phyloP scores from a whole-genome alignment of 2,113 vertebrate genomes.

The Pungitius pungitius region DNA sequence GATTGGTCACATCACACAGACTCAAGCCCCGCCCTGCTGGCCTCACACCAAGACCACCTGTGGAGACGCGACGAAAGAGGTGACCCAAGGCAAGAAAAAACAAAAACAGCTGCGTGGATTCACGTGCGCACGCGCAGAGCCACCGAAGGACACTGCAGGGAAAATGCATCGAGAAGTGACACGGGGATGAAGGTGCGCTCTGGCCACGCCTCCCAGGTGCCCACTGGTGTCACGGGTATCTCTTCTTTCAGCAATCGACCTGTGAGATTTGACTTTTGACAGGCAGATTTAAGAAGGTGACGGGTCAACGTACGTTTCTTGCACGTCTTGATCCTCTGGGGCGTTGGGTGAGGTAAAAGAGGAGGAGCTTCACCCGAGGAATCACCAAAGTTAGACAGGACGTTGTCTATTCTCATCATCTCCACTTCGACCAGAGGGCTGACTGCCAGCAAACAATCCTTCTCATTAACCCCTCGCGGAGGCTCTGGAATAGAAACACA shows the following conservation, averaged over 20 bases:
- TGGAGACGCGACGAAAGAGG: constrained; percentile 63
- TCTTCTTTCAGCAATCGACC: neutral
- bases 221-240: neutral
- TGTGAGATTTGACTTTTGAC: constrained; percentile 1
- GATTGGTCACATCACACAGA: constrained; percentile 91
- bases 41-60: constrained; percentile 75
- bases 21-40: constrained; percentile 70
- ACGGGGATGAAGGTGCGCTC: neutral
- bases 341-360: constrained; percentile 29
- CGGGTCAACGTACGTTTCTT: constrained; percentile 57
- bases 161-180: neutral
- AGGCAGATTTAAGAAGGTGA: neutral
- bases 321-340: constrained; percentile 40
- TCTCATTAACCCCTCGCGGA: neutral
- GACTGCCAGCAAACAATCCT: constrained; percentile 46
- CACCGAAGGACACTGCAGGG: neutral
- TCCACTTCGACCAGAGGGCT: constrained; percentile 68
- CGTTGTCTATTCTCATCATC: constrained; percentile 68
- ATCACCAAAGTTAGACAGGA: constrained; percentile 65
- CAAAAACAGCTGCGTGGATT: neutral
- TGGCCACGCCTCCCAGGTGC: constrained; percentile 4
- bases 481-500: constrained; percentile 28
- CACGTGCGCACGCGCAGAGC: constrained; percentile 7
- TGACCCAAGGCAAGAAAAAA: constrained; percentile 15
- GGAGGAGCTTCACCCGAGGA: constrained; percentile 22